Conservation (phyloP, 2,888 invertebrate species). For the Synergus gifuensis region DNA sequence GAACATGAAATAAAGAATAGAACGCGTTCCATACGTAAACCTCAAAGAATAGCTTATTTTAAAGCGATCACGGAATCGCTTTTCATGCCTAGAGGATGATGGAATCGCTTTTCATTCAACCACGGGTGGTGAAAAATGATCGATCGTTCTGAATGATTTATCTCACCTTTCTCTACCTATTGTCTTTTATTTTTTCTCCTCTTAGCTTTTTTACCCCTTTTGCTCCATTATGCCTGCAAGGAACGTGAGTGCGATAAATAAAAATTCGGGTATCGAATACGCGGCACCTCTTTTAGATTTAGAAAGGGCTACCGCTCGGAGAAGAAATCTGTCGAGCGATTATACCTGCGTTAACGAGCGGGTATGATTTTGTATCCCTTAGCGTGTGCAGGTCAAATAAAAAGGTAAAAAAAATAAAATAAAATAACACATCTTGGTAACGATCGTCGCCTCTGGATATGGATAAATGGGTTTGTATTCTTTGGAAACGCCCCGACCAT, state of each 20-base stretch:
- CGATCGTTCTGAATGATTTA: conserved; percentile 56
- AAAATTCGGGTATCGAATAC: neutral
- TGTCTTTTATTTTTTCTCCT: conserved; percentile 8
- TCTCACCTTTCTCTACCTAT: conserved; percentile 47
- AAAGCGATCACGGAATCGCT: conserved; percentile 72
- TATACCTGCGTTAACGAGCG: conserved; percentile 26
- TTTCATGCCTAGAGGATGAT: conserved; percentile 69
- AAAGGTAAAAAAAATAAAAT: neutral
- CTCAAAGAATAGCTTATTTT: conserved; percentile 73
- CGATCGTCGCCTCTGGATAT: conserved; percentile 37
- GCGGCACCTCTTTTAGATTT: conserved; percentile 3
- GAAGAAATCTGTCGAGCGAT: neutral
- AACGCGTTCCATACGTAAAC: conserved; percentile 68
- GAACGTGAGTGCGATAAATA: conserved; percentile 24
- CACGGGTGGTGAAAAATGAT: conserved; percentile 66
- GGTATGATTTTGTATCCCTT: conserved; percentile 4
- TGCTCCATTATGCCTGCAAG: neutral
- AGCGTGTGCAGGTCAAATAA: neutral
- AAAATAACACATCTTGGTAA: conserved; percentile 1
- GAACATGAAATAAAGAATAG: conserved; percentile 68
- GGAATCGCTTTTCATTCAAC: conserved; percentile 70
- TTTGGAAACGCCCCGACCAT: conserved; percentile 34
- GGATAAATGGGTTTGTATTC: conserved; percentile 30
- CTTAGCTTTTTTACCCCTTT: conserved; percentile 14
- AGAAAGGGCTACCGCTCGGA: conserved; percentile 21